A percentile compares a stretch with the other conserved stretches of the same genome.
phyloP scores from a whole-genome alignment of 2,113 vertebrate species.

The Clarias magur region DNA sequence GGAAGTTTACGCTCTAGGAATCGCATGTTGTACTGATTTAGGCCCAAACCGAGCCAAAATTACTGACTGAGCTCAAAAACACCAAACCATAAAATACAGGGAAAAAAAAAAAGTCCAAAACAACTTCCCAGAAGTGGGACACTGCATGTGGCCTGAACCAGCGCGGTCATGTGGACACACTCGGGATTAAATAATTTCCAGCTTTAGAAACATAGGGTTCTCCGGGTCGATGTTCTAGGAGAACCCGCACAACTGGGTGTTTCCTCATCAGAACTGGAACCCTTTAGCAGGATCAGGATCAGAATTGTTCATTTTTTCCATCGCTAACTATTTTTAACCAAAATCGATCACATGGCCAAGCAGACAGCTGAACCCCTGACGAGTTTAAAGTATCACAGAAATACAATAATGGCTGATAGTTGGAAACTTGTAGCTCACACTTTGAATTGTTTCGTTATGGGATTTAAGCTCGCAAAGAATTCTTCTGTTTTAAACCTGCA shows the following conservation, averaged over 20 bases:
- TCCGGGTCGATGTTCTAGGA: no score
- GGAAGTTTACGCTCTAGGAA: not conserved
- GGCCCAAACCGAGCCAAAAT: not conserved
- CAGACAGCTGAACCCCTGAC: not conserved
- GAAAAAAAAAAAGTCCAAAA: not conserved
- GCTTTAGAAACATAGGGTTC: not conserved
- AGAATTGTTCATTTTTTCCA: not conserved
- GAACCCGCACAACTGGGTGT: not conserved
- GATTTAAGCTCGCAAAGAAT: not conserved
- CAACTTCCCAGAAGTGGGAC: not conserved
- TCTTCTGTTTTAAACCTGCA: not conserved
- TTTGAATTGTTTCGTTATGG: not conserved
- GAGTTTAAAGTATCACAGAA: not conserved
- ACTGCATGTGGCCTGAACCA: not conserved
- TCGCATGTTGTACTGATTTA: not conserved
- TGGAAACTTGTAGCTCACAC: not conserved
- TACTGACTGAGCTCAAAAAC: not conserved
- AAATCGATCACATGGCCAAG: not conserved
- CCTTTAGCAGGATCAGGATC: no score
- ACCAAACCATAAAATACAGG: not conserved
- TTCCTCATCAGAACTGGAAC: not conserved
- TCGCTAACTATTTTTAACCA: not conserved
- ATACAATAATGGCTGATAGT: not conserved
- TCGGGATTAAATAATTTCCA: not conserved
- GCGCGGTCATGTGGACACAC: not conserved